Evolutionary conservation across 35 echinoderm and acorn worm genomes (phyloP), one percentile per base, ranked within the genome.

Genomic region (Strongylocentrotus purpuratus): DNA sequence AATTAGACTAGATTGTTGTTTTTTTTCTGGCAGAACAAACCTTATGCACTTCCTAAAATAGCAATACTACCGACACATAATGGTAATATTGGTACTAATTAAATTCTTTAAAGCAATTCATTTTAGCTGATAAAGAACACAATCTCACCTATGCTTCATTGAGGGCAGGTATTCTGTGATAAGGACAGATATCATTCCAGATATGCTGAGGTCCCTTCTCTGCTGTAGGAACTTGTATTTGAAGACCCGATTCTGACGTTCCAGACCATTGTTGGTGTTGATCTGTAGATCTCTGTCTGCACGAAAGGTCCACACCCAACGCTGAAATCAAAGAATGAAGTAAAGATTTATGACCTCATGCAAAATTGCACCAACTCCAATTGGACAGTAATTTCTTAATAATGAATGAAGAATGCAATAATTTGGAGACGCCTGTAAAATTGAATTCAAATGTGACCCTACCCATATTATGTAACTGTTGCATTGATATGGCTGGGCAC

Each of bases 161-260:
- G 90, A 46, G 5, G 90, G 35, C 45, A 92, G 28, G 90, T 92
- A 92, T 92, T 92, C 90, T n/a, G 45, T 92, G 41, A 92, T 31
- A 15, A 92, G 47, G 46, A 92, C 45, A 18, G 90, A 8, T 18
- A 92, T 31, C 90, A 50, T 92, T 5, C 90, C 45, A 11, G 90
- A 92, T 50, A 92, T 46, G 28, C 41, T 92, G 46, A 11, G 90
- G 47, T 92, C 90, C 5, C 22, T 92, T 17, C 22, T 46, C 45
- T 92, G 5, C 47, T 90, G 7, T 33, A 92, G 45, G 46, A 20
- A 92, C 22, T n/a, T 50, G 47, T 92, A 92, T 22, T 92, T 92
- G 90, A 50, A 92, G 28, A 50, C 6, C 22, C 25, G 5, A 11
- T 47, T 92, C 22, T 50, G 35, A 7, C 90, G 5, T 10, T 92